Conservation (phyloP, 2,113 vertebrate species). For the Cygnus atratus region DNA sequence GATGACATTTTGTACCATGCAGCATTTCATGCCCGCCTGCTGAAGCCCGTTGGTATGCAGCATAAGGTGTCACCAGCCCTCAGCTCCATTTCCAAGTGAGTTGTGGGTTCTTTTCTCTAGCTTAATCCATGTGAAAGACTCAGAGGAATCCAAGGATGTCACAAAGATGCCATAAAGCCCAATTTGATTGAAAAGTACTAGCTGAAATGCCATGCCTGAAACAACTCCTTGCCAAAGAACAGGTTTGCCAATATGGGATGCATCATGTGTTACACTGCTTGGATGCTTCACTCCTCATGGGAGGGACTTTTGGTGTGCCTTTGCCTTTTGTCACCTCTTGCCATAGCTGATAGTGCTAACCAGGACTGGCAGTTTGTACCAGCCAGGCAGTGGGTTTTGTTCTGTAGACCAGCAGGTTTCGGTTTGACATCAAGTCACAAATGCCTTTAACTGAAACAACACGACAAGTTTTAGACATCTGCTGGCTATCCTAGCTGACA, state of each 20-base stretch:
- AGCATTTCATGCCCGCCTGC: neutral
- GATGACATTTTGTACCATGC: neutral
- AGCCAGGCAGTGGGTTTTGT: neutral
- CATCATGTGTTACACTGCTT: neutral
- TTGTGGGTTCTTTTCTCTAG: neutral
- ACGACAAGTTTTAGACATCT: accelerated
- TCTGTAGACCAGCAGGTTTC: neutral
- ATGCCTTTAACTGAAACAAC: neutral
- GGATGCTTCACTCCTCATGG: neutral
- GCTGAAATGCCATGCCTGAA: neutral
- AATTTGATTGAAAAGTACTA: neutral
- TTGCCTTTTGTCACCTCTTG: neutral
- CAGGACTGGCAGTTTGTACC: neutral
- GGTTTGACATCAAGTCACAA: neutral
- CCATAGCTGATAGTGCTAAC: neutral
- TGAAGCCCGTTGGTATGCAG: neutral
- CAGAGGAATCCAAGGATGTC: neutral
- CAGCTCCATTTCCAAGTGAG: neutral
- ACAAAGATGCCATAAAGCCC: neutral
- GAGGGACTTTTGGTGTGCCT: neutral
- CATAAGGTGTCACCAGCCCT: neutral
- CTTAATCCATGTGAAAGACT: neutral
- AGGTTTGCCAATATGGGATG: neutral
- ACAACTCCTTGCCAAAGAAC: neutral
- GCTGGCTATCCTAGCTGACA: neutral